phyloP scores from a whole-genome alignment of 1,140 invertebrate species.

The Micrasema minimum region DNA sequence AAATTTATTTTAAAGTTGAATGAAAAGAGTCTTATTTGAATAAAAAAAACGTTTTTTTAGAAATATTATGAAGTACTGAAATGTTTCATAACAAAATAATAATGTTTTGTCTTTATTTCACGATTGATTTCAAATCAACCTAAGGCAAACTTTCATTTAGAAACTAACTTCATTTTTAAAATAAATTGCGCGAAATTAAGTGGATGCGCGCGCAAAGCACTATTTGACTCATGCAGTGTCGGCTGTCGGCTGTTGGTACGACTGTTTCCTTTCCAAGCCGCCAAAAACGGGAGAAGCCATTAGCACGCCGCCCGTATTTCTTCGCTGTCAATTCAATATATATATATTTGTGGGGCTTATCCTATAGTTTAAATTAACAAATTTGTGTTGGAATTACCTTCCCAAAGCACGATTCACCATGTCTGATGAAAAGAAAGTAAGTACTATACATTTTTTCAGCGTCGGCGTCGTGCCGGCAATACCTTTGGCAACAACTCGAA shows the following conservation, averaged over 20 bases:
- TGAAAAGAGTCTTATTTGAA: too few species aligned
- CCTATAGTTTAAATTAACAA: background rate
- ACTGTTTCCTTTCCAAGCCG: constrained; percentile 48
- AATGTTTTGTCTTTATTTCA: too few species aligned
- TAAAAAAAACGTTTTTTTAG: too few species aligned
- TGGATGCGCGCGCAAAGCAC: constrained; percentile 9
- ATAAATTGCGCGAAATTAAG: background rate
- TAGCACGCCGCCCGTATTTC: constrained; percentile 39
- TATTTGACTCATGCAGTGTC: background rate
- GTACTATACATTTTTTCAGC: constrained; percentile 46
- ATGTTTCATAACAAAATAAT: too few species aligned
- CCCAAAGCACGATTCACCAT: constrained; percentile 59
- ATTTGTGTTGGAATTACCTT: constrained; percentile 15
- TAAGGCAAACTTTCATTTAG: too few species aligned
- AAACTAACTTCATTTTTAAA: background rate
- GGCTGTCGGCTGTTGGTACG: constrained; percentile 20
- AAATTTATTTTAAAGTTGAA: too few species aligned
- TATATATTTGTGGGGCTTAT: constrained; percentile 26
- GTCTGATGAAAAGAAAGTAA: constrained; percentile 72
- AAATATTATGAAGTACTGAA: too few species aligned
- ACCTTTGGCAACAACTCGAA: background rate
- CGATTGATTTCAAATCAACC: too few species aligned
- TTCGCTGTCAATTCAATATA: constrained; percentile 35
- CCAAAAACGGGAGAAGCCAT: constrained; percentile 50
- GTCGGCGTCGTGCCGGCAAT: constrained; percentile 25